Base-by-base conservation (phyloP, 2,797 vertebrate species). In the Ammospiza maritima region DNA sequence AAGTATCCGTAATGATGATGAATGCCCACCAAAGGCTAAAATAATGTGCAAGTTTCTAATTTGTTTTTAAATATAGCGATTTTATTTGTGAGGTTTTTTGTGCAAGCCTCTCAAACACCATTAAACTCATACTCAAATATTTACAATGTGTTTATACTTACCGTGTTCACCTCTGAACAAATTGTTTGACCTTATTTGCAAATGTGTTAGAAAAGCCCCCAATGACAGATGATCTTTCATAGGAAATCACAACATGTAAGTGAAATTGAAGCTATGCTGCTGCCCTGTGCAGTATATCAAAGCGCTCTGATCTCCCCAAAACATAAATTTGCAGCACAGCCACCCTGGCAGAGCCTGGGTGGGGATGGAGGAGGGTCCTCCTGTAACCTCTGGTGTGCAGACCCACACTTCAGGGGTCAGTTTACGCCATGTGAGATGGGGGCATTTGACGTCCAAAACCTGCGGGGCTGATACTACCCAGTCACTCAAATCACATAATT, bases 101-200 rank as follows among this genome's bases (percentile, higher is more conserved):
- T 84, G 70, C 0, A 4, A 94, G 91, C 93, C 94, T 97, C 93
- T 96, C 96, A 96, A 96, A 97, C 95, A 96, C 90, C 95, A 96
- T 97, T 96, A 97, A 97, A 96, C 94, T 96, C 96, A 97, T 96
- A 96, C 96, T 97, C 95, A 97, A 97, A 97, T 97, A 97, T 97
- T 97, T 97, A 97, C 96, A 95, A 60, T 34, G 66, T 97, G 93
- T 96, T 97, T 97, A 96, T 97, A 96, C 94, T 97, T 89, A 96
- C 94, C 17, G 70, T 86, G 94, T 92, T 95, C 94, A 95, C 96
- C 95, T 95, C 93, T 90, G 94, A 96, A 96, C 94, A 95, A 96
- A 97, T 96, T 97, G 96, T 97, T 97, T 97, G 97, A 96, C 96
- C 97, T 97, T 96, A 96, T 97, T 97, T 97, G 96, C 96, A 94